Evolutionary conservation across 2,113 vertebrate genomes (phyloP).

Genomic region (Rhegmatorhina hoffmannsi): DNA sequence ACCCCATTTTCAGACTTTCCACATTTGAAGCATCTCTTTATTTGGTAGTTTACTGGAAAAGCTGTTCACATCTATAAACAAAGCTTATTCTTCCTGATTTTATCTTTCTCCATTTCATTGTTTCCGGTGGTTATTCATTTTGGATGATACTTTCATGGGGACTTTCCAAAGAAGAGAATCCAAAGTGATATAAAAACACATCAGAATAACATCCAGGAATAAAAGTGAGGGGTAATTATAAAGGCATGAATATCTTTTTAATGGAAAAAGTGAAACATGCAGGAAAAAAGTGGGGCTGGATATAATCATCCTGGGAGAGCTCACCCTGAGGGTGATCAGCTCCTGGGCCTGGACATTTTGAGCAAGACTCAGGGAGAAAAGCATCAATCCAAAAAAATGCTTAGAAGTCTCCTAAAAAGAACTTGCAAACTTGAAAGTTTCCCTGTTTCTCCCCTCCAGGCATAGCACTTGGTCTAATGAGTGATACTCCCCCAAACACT

Average conservation of each 20-base stretch:
- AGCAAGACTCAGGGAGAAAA: not conserved
- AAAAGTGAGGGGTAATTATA: not conserved
- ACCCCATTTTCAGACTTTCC: not conserved
- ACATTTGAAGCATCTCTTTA: not conserved
- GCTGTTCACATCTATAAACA: conserved; percentile 41
- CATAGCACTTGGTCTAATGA: not conserved
- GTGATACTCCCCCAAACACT: not conserved
- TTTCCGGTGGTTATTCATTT: conserved; percentile 57
- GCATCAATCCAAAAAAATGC: not conserved
- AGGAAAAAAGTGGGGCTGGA: not conserved
- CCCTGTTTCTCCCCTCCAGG: not conserved
- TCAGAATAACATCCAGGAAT: conserved; percentile 44
- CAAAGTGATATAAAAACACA: not conserved
- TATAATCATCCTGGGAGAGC: not conserved
- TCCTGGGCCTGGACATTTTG: not conserved
- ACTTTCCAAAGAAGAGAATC: conserved; percentile 67
- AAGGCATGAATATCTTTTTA: conserved; percentile 46
- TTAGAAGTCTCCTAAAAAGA: not conserved
- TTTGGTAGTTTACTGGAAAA: conserved; percentile 65
- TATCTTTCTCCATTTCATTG: conserved; percentile 42
- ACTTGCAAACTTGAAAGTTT: not conserved
- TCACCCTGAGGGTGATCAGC: not conserved
- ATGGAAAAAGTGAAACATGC: conserved; percentile 14
- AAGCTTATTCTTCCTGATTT: conserved; percentile 37
- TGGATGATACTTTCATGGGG: conserved; percentile 11